phyloP scores from a whole-genome alignment of 1,140 invertebrate genomes.

The Conus betulinus region DNA sequence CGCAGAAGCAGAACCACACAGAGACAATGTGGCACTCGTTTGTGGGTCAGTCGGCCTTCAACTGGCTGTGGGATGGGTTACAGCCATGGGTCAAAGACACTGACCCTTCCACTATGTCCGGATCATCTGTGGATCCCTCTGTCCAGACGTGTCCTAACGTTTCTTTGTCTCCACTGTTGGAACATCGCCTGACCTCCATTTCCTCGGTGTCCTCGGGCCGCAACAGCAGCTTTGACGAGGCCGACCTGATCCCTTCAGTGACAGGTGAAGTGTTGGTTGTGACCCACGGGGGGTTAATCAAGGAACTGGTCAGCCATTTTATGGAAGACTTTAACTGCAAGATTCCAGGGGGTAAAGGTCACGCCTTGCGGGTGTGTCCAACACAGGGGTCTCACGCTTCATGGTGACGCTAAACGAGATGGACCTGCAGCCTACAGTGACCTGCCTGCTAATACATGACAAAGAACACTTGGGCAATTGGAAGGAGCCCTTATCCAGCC shows the following conservation, averaged over 20 bases:
- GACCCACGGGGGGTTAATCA: slow-evolving; percentile 73
- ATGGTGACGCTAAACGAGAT: slow-evolving; percentile 60
- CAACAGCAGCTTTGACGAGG: slow-evolving; percentile 73
- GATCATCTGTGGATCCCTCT: neutral
- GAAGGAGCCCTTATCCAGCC: neutral
- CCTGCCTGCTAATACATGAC: slow-evolving; percentile 67
- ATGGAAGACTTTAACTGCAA: slow-evolving; percentile 73
- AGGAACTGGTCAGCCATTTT: slow-evolving; percentile 71
- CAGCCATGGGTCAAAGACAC: slow-evolving; percentile 7
- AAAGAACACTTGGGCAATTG: slow-evolving; percentile 63
- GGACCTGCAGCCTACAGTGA: slow-evolving; percentile 53
- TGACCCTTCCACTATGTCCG: neutral
- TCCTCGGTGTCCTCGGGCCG: slow-evolving; percentile 68
- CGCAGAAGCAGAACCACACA: neutral
- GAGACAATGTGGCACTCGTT: neutral
- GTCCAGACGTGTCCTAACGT: slow-evolving; percentile 68
- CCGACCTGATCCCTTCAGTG: slow-evolving; percentile 61
- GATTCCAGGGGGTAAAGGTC: slow-evolving; percentile 69
- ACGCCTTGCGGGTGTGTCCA: slow-evolving; percentile 70
- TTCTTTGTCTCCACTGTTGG: slow-evolving; percentile 67
- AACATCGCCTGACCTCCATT: slow-evolving; percentile 64
- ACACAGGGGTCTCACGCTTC: slow-evolving; percentile 71
- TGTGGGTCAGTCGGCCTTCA: neutral
- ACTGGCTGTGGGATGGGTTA: neutral
- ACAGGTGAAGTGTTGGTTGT: slow-evolving; percentile 72